These are phyloP conservation scores for Chymomyza costata DNA, from an alignment of 1,140 invertebrate genomes.

Conservation along the genomic window DNA sequence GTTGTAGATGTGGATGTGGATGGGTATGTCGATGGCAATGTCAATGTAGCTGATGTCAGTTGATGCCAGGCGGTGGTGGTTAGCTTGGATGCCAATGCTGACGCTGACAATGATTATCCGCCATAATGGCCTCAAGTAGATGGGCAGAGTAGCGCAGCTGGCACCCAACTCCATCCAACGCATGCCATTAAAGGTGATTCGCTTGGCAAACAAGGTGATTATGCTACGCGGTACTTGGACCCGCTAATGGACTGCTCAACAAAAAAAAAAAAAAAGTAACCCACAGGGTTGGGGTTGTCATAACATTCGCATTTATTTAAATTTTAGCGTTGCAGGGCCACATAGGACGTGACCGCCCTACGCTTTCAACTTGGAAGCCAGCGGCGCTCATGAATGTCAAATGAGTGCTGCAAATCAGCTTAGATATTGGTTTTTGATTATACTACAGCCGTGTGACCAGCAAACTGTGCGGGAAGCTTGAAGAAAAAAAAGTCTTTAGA, in stretches of 20 bases:
- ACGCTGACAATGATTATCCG: conserved; percentile 53
- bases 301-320: conserved; percentile 55
- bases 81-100: no score
- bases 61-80: no score
- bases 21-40: no score
- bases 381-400: conserved; percentile 54
- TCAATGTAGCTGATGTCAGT: no score
- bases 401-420: conserved; percentile 48
- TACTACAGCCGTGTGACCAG: no score
- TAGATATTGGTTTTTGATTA: conserved; percentile 65
- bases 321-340: conserved; percentile 47
- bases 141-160: conserved; percentile 19
- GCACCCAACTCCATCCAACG: background rate
- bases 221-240: conserved; percentile 58
- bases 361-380: conserved; percentile 8
- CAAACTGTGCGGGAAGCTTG: no score
- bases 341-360: conserved; percentile 49
- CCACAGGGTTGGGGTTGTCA: conserved; percentile 11
- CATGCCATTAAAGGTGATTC: conserved; percentile 56
- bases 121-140: conserved; percentile 58
- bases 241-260: conserved; percentile 49
- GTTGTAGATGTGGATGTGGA: no score
- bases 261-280: conserved; percentile 7
- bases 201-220: conserved; percentile 64
- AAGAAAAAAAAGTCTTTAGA: no score